Percentiles rank a stretch among this genome's conserved stretches.
These are phyloP conservation scores for Dasypus novemcinctus DNA, from an alignment of 2,113 vertebrate species.

Conservation along the genomic window DNA sequence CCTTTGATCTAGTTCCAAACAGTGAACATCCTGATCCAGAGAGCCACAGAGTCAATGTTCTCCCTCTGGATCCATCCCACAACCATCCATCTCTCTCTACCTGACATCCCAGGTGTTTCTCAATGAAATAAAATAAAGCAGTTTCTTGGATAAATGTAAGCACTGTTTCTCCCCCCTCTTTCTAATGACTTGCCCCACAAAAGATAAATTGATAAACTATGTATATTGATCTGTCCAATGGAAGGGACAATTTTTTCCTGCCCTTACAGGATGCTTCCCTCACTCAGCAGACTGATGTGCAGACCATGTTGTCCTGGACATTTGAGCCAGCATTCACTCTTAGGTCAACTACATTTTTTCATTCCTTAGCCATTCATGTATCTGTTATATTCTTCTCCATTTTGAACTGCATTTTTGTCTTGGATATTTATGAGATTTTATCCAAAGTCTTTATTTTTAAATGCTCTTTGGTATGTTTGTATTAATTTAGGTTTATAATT, in stretches of 20 bases:
- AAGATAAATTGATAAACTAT: not conserved
- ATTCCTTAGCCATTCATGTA: not conserved
- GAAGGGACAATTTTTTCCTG: not conserved
- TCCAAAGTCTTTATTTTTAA: slow-evolving; percentile 41
- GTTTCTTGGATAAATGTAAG: not conserved
- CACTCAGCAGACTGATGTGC: not conserved
- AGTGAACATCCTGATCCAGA: slow-evolving; percentile 32
- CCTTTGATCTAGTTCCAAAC: slow-evolving; percentile 62
- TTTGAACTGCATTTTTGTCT: slow-evolving; percentile 5
- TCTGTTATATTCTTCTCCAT: not conserved
- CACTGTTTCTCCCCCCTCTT: not conserved
- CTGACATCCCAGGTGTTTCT: not conserved
- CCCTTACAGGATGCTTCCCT: slow-evolving; percentile 23
- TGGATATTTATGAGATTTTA: slow-evolving; percentile 20
- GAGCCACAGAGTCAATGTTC: not conserved
- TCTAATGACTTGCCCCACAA: slow-evolving; percentile 8
- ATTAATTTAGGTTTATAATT: slow-evolving; percentile 4
- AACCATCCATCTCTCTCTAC: not conserved
- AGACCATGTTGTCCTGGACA: not conserved
- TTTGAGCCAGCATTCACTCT: slow-evolving; percentile 18
- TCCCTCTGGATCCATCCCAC: not conserved
- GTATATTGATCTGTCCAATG: not conserved
- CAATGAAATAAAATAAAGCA: not conserved
- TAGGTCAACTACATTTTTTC: not conserved
- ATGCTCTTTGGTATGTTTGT: not conserved